Percentiles rank a stretch among this genome's conserved stretches.
Evolutionary conservation across 2,113 vertebrate species (phyloP).

Genomic region (Cephalopterus ornatus): DNA sequence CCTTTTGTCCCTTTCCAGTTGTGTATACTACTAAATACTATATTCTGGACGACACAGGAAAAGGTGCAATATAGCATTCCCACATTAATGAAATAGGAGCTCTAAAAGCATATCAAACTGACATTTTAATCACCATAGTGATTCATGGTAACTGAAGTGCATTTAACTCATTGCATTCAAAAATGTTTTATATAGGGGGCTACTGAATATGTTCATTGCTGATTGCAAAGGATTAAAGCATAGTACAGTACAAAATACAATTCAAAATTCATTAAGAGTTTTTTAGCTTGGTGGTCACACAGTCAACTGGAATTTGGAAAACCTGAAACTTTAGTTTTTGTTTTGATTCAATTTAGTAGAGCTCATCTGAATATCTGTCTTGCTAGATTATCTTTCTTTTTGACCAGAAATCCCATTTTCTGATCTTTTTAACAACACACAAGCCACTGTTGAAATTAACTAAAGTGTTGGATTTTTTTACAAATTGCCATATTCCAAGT

Average conservation of each 20-base stretch:
- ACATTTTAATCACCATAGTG: not conserved
- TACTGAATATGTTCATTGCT: not conserved
- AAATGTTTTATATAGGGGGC: not conserved
- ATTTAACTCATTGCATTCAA: not conserved
- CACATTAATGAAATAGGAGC: not conserved
- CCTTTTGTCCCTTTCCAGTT: not conserved
- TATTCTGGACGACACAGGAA: not conserved
- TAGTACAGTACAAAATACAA: not conserved
- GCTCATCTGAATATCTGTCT: not conserved
- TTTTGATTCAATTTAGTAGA: not conserved
- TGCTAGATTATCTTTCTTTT: not conserved
- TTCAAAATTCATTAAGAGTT: not conserved
- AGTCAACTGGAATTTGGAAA: not conserved
- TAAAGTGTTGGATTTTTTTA: not conserved
- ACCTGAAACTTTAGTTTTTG: not conserved
- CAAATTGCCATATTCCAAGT: not conserved
- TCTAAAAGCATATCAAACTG: not conserved
- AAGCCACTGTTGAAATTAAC: not conserved
- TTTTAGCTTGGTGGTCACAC: not conserved
- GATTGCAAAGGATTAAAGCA: not conserved
- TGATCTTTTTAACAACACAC: not conserved
- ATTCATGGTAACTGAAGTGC: not conserved
- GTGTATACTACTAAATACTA: not conserved
- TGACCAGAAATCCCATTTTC: not conserved
- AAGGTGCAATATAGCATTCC: not conserved